A percentile compares a stretch with the other conserved stretches of the same genome.
Evolutionary conservation across 2,888 invertebrate species (phyloP).

Genomic region (Aphidoletes aphidimyza): DNA sequence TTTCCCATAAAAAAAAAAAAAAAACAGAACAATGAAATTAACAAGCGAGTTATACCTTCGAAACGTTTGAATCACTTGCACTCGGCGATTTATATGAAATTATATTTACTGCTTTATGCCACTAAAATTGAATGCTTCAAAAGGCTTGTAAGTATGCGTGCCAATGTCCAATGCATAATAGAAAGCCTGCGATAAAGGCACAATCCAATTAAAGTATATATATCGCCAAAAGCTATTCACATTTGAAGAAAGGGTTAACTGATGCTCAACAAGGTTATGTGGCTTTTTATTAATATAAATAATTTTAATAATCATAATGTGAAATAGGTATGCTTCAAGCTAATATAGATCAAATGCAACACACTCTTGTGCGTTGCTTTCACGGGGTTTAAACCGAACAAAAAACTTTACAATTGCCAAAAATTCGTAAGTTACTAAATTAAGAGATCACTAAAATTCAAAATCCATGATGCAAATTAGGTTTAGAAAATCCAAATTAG

Average conservation of each 20-base stretch:
- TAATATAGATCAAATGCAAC: not conserved
- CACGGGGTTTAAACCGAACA: too few species aligned
- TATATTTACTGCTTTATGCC: not conserved
- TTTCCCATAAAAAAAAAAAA: too few species aligned
- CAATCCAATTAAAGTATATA: not conserved
- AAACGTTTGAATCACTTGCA: too few species aligned
- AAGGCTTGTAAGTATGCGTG: not conserved
- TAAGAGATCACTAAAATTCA: not conserved
- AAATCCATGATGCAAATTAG: too few species aligned
- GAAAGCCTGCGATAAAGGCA: not conserved
- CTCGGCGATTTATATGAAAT: not conserved
- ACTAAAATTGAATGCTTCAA: conserved; percentile 8
- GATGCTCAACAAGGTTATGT: too few species aligned
- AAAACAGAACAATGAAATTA: too few species aligned
- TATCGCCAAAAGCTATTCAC: not conserved
- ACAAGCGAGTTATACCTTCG: too few species aligned
- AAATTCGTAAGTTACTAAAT: not conserved
- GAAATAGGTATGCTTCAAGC: not conserved
- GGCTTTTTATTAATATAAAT: not conserved
- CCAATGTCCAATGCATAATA: not conserved
- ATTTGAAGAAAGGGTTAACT: not conserved
- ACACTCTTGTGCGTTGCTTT: not conserved
- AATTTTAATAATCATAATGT: too few species aligned
- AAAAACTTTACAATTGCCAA: not conserved
- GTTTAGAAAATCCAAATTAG: not conserved